Conservation (phyloP, 2,888 invertebrate species). For the Acanthosoma haemorrhoidale region DNA sequence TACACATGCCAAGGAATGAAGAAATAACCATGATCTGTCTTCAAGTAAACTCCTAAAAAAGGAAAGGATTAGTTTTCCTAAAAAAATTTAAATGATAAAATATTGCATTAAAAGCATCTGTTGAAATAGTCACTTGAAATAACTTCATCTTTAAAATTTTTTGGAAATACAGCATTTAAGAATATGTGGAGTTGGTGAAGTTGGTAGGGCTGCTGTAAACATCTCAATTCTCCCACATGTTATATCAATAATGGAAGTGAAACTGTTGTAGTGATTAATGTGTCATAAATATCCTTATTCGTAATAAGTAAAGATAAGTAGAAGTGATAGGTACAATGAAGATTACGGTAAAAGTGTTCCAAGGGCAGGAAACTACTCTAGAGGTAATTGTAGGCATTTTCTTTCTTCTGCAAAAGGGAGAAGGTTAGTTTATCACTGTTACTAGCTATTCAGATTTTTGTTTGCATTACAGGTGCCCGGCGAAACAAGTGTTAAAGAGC, state of each 20-base stretch:
- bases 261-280: slow-evolving; percentile 26
- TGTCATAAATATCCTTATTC: slow-evolving; percentile 3
- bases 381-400: slow-evolving; percentile 35
- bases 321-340: slow-evolving; percentile 37
- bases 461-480: slow-evolving; percentile 45
- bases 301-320: not conserved
- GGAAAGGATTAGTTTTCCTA: too few relatives aligned
- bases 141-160: too few relatives aligned
- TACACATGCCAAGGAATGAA: too few relatives aligned
- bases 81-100: too few relatives aligned
- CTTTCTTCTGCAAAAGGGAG: not conserved
- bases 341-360: slow-evolving; percentile 41
- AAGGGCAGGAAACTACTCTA: slow-evolving; percentile 40
- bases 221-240: slow-evolving; percentile 29
- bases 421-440: not conserved
- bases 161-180: too few relatives aligned
- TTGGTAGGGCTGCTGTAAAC: slow-evolving; percentile 30
- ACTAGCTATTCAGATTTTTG: not conserved
- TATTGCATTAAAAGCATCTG: too few relatives aligned
- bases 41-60: too few relatives aligned
- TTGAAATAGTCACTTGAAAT: too few relatives aligned
- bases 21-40: too few relatives aligned
- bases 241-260: slow-evolving; percentile 30
- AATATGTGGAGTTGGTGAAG: too few relatives aligned
- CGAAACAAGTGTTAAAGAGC: slow-evolving; percentile 55